Percentiles rank a stretch among this genome's conserved stretches.
Evolutionary conservation across 1,140 invertebrate genomes (phyloP).

Genomic region (Apolygus lucorum): DNA sequence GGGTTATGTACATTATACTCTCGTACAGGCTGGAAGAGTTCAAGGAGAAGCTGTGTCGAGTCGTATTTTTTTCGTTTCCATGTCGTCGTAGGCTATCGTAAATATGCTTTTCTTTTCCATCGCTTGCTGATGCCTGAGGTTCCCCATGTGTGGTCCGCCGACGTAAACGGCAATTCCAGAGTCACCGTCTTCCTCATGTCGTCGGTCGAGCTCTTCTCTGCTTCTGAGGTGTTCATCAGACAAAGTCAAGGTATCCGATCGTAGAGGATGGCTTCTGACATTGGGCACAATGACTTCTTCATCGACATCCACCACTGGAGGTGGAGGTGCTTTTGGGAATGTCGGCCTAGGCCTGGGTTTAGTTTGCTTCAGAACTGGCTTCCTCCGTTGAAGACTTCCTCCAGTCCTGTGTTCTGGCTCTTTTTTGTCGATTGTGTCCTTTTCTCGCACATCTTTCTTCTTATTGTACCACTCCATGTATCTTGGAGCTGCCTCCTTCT

Average conservation of each 20-base stretch:
- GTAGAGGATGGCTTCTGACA: too few relatives aligned
- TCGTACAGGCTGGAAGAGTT: neutral
- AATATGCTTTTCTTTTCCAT: slow-evolving; percentile 89
- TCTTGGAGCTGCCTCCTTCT: slow-evolving; percentile 37
- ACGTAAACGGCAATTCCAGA: slow-evolving; percentile 61
- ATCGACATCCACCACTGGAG: slow-evolving; percentile 8
- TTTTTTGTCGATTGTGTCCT: slow-evolving; percentile 32
- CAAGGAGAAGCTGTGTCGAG: slow-evolving; percentile 29
- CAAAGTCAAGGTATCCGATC: neutral
- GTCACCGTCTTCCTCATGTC: slow-evolving; percentile 46
- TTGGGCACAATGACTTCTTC: neutral
- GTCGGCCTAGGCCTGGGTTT: slow-evolving; percentile 28
- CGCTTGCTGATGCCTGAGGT: slow-evolving; percentile 55
- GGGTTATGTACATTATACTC: neutral
- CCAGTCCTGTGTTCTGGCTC: slow-evolving; percentile 25
- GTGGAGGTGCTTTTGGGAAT: neutral
- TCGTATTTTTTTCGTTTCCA: slow-evolving; percentile 53
- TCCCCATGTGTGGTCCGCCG: slow-evolving; percentile 21
- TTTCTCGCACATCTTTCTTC: slow-evolving; percentile 32
- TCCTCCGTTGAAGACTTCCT: slow-evolving; percentile 31
- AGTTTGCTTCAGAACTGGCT: slow-evolving; percentile 34
- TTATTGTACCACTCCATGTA: slow-evolving; percentile 50
- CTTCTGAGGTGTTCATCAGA: neutral
- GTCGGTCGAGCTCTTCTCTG: neutral
- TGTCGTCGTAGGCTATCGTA: slow-evolving; percentile 83